Conservation (phyloP, 2,113 vertebrate genomes). For the Leptodactylus fuscus region DNA sequence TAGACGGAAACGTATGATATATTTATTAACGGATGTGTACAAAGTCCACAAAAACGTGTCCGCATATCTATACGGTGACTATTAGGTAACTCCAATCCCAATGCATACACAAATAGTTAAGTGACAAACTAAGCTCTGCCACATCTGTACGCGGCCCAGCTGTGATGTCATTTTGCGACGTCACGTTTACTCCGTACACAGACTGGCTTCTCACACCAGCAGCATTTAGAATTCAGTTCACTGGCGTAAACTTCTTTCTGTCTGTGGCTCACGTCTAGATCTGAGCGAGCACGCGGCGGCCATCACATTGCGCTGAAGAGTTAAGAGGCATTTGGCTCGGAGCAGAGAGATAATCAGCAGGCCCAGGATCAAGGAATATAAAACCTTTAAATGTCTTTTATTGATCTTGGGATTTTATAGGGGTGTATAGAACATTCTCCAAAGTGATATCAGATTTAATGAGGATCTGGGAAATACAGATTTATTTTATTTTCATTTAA, state of each 20-base stretch:
- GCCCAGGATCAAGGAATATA: conserved; percentile 55
- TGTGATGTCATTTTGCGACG: background rate
- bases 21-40: too few species aligned
- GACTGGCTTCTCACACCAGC: background rate
- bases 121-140: background rate
- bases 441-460: conserved; percentile 60
- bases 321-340: conserved; percentile 52
- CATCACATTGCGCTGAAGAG: conserved; percentile 4
- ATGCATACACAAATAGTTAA: background rate
- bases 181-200: background rate
- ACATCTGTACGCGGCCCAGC: background rate
- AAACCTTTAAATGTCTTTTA: conserved; percentile 59
- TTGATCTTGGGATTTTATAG: conserved; percentile 55
- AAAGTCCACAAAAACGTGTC: too few species aligned
- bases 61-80: too few species aligned
- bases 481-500: conserved; percentile 53
- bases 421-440: conserved; percentile 56
- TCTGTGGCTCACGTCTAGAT: background rate
- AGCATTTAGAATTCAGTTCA: background rate
- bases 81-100: too few species aligned
- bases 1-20: too few species aligned
- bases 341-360: conserved; percentile 41
- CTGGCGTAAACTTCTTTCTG: background rate
- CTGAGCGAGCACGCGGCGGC: background rate
- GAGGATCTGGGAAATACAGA: conserved; percentile 54